Evolutionary conservation across 2,797 vertebrate genomes (phyloP).

Genomic region (Philypnodon macrostomus): DNA sequence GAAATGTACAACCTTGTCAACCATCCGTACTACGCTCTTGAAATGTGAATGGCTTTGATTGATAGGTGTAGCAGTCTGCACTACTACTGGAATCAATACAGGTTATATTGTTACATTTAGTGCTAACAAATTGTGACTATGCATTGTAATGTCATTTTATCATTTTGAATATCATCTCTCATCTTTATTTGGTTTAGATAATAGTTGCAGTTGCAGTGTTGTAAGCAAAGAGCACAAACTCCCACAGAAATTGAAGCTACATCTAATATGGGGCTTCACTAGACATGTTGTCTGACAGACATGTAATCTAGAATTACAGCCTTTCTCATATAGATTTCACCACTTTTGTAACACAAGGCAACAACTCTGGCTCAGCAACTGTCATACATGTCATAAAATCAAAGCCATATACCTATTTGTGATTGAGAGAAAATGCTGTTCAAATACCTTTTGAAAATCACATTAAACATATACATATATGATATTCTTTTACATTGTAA

Average conservation of each 20-base stretch:
- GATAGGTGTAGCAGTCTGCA: slow-evolving; percentile 34
- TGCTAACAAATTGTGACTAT: too few species aligned
- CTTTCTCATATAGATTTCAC: slow-evolving; percentile 5
- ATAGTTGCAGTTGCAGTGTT: neutral
- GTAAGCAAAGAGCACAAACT: slow-evolving; percentile 5
- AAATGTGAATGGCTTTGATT: slow-evolving; percentile 32
- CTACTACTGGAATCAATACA: slow-evolving; percentile 2
- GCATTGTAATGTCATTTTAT: too few species aligned
- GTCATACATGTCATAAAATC: neutral
- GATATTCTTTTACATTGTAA: too few species aligned
- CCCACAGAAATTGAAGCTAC: neutral
- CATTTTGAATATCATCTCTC: too few species aligned
- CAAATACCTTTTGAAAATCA: too few species aligned
- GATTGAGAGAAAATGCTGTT: too few species aligned
- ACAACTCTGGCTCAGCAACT: neutral
- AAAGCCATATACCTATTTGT: too few species aligned
- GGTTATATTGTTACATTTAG: too few species aligned
- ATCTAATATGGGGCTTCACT: slow-evolving; percentile 7
- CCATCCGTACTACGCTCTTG: slow-evolving; percentile 7
- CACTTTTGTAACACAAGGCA: neutral
- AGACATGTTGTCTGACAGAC: slow-evolving; percentile 5
- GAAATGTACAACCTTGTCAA: slow-evolving; percentile 40
- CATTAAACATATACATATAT: too few species aligned
- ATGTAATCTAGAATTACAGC: slow-evolving; percentile 1
- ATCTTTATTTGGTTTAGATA: too few species aligned